Conservation (phyloP, 1,140 invertebrate species). For the Littorina saxatilis region DNA sequence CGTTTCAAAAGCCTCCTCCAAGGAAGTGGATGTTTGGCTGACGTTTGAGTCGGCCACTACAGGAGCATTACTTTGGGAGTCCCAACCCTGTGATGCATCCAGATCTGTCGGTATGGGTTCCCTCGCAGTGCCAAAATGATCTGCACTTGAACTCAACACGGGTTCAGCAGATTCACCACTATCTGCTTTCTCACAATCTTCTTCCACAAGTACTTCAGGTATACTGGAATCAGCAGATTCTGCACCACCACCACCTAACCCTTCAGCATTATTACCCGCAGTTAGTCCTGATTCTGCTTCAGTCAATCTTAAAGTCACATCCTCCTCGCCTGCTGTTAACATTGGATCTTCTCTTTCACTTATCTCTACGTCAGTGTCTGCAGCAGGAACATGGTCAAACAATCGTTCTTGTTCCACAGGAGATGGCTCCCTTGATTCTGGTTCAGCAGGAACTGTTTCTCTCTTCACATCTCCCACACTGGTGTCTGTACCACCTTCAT, state of each 20-base stretch:
- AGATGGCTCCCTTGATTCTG: too few relatives aligned
- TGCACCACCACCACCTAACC: not conserved
- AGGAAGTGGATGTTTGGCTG: not conserved
- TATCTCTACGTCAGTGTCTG: not conserved
- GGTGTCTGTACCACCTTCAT: too few relatives aligned
- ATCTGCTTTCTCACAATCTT: not conserved
- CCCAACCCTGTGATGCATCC: not conserved
- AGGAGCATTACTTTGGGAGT: not conserved
- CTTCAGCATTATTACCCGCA: not conserved
- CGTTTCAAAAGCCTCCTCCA: constrained; percentile 13
- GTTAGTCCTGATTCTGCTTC: not conserved
- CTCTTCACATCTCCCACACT: not conserved
- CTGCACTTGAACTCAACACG: not conserved
- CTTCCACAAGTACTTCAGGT: too few relatives aligned
- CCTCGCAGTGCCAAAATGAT: not conserved
- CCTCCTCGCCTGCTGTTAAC: not conserved
- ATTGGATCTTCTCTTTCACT: not conserved
- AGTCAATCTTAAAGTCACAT: not conserved
- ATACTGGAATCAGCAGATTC: not conserved
- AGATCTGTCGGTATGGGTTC: not conserved
- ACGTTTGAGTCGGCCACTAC: not conserved
- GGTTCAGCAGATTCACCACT: not conserved
- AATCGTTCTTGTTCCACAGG: too few relatives aligned
- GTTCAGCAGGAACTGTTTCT: not conserved
- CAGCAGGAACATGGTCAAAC: too few relatives aligned